Percentiles rank a stretch among this genome's conserved stretches.
Conservation (phyloP, 2,113 vertebrate genomes). For the Sula dactylatra region DNA sequence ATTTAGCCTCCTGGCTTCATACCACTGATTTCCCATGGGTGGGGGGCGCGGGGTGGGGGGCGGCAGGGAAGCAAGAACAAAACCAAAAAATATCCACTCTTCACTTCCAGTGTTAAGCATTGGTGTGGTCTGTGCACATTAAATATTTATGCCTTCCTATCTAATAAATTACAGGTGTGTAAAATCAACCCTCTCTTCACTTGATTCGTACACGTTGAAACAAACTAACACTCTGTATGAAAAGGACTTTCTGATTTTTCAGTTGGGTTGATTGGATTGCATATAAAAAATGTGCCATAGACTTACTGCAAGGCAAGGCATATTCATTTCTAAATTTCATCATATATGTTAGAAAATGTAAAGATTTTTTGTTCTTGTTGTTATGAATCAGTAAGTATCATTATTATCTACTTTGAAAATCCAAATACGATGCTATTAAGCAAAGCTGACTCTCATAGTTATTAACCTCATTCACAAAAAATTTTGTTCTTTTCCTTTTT, state of each 20-base stretch:
- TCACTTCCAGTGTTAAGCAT: background rate
- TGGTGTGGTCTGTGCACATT: background rate
- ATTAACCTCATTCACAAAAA: background rate
- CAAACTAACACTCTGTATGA: background rate
- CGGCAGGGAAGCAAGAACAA: background rate
- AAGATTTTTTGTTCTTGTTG: accelerated
- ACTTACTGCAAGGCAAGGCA: background rate
- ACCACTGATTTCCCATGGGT: accelerated
- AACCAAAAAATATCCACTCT: background rate
- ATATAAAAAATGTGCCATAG: background rate
- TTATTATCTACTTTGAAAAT: background rate
- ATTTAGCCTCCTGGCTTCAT: background rate
- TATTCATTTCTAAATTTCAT: background rate
- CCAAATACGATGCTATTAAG: background rate
- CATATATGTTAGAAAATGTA: background rate
- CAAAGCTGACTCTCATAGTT: background rate
- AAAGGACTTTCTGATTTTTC: background rate
- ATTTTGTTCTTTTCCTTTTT: background rate
- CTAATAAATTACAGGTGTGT: background rate
- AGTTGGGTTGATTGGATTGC: background rate
- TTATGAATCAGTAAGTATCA: background rate
- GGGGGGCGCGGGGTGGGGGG: no score
- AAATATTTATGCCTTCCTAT: background rate
- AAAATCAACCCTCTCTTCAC: background rate
- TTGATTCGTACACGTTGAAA: background rate